Conservation (phyloP, 2,888 invertebrate species). For the Fragum whitleyi region DNA sequence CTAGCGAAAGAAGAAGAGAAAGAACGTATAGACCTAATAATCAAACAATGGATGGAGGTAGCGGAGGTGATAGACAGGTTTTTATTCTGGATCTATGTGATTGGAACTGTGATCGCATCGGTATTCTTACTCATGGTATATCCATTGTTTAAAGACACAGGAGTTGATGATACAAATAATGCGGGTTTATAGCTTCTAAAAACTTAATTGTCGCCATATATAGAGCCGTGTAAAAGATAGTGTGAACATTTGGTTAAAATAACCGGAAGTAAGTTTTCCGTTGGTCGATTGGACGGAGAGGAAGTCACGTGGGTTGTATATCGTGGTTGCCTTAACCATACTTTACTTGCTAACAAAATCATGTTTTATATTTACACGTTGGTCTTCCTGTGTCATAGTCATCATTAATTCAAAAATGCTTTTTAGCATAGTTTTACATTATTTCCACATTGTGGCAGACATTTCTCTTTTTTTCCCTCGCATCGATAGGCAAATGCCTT, state of each 20-base stretch:
- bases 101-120: constrained; percentile 85
- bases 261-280: not conserved
- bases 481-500: no score
- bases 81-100: constrained; percentile 86
- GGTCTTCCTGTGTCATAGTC: no score
- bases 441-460: no score
- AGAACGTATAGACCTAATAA: constrained; percentile 66
- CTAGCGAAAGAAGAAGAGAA: constrained; percentile 75
- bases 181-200: not conserved
- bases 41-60: constrained; percentile 84
- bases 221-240: not conserved
- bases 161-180: constrained; percentile 13
- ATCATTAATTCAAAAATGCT: no score
- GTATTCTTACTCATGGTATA: constrained; percentile 86
- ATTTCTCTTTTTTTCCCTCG: no score
- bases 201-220: no score
- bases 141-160: constrained; percentile 79
- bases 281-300: not conserved
- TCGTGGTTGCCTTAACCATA: not conserved
- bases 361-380: not conserved
- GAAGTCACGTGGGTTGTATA: not conserved
- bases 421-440: no score
- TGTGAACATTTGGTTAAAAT: not conserved
- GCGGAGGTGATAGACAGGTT: constrained; percentile 86
- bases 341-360: not conserved